A percentile compares a stretch with the other conserved stretches of the same genome.
Conservation (phyloP, 1,140 invertebrate genomes). For the Chelonus insularis region DNA sequence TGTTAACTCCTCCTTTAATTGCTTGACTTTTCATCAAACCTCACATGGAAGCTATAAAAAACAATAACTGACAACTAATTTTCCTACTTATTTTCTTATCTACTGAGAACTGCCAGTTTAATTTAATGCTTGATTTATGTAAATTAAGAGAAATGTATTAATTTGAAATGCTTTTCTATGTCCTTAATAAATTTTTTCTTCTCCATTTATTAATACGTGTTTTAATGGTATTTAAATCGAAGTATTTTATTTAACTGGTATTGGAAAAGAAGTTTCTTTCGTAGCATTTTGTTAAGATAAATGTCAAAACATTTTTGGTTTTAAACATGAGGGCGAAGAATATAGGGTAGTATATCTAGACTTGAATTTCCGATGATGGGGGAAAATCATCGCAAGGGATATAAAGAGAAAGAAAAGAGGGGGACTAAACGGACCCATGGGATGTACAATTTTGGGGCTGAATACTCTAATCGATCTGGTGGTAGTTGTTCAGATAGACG, state of each 20-base stretch:
- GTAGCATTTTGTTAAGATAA: too few species aligned
- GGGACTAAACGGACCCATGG: background rate
- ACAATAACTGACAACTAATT: background rate
- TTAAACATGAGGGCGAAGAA: too few species aligned
- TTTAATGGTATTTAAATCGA: too few species aligned
- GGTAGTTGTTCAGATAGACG: background rate
- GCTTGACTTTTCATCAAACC: constrained; percentile 14
- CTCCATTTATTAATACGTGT: too few species aligned
- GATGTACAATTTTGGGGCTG: constrained; percentile 16
- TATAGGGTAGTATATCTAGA: too few species aligned
- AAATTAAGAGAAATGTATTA: constrained; percentile 1
- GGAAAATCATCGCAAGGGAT: constrained; percentile 23
- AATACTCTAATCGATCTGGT: constrained; percentile 14
- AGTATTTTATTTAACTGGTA: too few species aligned
- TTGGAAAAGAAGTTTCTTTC: too few species aligned
- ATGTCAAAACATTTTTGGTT: too few species aligned
- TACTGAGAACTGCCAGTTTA: background rate
- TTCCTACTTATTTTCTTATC: background rate
- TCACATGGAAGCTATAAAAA: background rate
- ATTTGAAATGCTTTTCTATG: too few species aligned
- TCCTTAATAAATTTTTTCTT: too few species aligned
- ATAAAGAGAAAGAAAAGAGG: constrained; percentile 39
- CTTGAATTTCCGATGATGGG: background rate
- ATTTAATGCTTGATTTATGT: constrained; percentile 4
- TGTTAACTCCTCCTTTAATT: constrained; percentile 42